Evolutionary conservation across 1,140 invertebrate species (phyloP).

Genomic region (Anastatus disparis): DNA sequence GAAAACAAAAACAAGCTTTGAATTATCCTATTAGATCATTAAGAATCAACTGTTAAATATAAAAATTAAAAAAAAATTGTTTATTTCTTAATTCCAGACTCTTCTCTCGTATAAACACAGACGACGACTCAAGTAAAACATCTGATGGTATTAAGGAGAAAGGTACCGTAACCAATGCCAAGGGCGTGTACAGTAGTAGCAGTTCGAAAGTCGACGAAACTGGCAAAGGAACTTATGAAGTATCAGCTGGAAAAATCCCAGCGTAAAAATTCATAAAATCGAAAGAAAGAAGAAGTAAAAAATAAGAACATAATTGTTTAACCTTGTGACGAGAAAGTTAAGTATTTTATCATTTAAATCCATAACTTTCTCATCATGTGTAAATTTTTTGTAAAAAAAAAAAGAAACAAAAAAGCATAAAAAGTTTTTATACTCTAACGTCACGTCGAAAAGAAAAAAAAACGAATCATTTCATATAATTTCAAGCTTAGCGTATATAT

Average conservation of each 20-base stretch:
- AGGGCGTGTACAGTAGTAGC: slow-evolving; percentile 62
- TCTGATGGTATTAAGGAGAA: slow-evolving; percentile 48
- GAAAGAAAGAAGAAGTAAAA: slow-evolving; percentile 4
- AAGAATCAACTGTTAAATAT: no score
- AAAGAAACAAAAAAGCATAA: background rate
- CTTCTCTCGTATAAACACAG: slow-evolving; percentile 50
- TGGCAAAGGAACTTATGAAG: slow-evolving; percentile 60
- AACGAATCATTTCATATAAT: no score
- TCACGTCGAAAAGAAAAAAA: no score
- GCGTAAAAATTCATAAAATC: slow-evolving; percentile 2
- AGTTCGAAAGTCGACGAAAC: slow-evolving; percentile 51
- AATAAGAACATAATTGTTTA: slow-evolving; percentile 29
- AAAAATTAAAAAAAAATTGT: no score
- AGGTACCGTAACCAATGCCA: slow-evolving; percentile 53
- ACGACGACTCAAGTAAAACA: slow-evolving; percentile 47
- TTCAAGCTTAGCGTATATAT: no score
- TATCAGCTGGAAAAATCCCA: slow-evolving; percentile 59
- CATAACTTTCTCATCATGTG: background rate
- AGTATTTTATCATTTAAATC: background rate
- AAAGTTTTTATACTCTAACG: no score
- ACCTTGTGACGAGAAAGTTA: background rate
- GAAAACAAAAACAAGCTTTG: no score
- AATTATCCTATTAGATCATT: no score
- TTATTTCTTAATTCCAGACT: slow-evolving; percentile 54
- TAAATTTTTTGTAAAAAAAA: background rate